Conservation (phyloP, 2,888 invertebrate genomes). For the Argyresthia goedartella region DNA sequence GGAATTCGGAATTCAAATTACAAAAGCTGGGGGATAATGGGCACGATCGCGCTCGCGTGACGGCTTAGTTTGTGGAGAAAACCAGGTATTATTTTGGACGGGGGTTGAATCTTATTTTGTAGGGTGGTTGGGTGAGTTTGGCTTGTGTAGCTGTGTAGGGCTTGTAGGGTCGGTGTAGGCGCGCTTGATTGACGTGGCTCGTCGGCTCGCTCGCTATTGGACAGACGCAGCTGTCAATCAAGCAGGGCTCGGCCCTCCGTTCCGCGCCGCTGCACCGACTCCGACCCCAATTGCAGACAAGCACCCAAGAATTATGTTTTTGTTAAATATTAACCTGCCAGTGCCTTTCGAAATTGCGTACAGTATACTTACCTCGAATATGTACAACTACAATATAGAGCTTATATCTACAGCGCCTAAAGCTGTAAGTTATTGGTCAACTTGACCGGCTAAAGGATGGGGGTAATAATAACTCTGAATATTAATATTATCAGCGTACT, state of each 20-base stretch:
- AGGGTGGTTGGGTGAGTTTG: slow-evolving; percentile 31
- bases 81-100: neutral
- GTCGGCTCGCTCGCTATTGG: slow-evolving; percentile 85
- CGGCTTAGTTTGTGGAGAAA: slow-evolving; percentile 21
- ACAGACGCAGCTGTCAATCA: slow-evolving; percentile 86
- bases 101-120: slow-evolving; percentile 15
- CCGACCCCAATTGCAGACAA: slow-evolving; percentile 3
- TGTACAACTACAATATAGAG: neutral
- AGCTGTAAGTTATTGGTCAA: neutral
- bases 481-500: slow-evolving; percentile 27
- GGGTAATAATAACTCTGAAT: neutral
- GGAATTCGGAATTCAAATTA: slow-evolving; percentile 71
- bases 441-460: neutral
- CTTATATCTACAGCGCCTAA: neutral
- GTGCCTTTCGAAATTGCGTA: too few relatives aligned
- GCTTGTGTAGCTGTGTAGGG: slow-evolving; percentile 17
- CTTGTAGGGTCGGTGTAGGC: slow-evolving; percentile 27
- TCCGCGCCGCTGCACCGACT: slow-evolving; percentile 35
- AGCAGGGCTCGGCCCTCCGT: slow-evolving; percentile 57
- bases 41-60: slow-evolving; percentile 64
- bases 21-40: slow-evolving; percentile 69
- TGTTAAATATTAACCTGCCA: too few relatives aligned
- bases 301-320: neutral
- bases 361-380: too few relatives aligned
- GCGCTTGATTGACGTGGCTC: slow-evolving; percentile 81